Conservation (phyloP, 2,888 invertebrate genomes). For the Plemyria rubiginata region DNA sequence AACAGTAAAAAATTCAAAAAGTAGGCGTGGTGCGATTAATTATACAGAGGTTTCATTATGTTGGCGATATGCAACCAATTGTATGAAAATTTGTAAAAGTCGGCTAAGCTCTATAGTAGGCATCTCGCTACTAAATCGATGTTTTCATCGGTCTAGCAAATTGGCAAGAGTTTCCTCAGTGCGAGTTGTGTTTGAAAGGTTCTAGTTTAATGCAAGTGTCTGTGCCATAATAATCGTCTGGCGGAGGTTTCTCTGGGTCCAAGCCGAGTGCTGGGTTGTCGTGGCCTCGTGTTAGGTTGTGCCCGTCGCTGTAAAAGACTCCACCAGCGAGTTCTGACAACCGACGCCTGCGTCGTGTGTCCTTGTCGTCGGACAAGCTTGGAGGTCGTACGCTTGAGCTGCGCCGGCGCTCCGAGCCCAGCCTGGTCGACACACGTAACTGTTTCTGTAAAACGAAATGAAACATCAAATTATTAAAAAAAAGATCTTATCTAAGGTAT, state of each 20-base stretch:
- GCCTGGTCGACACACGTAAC: slow-evolving; percentile 65
- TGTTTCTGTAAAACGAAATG: slow-evolving; percentile 57
- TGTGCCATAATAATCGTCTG: slow-evolving; percentile 55
- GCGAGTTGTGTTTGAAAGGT: slow-evolving; percentile 36
- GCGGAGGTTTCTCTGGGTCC: slow-evolving; percentile 67
- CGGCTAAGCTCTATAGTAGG: too few relatives aligned
- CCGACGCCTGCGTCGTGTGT: slow-evolving; percentile 73
- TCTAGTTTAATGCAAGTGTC: slow-evolving; percentile 61
- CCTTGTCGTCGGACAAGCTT: slow-evolving; percentile 72
- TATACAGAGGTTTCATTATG: too few relatives aligned
- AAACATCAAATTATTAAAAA: neutral
- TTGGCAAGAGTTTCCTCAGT: slow-evolving; percentile 4
- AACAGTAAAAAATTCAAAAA: too few relatives aligned
- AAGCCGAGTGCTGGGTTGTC: slow-evolving; percentile 74
- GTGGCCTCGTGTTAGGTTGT: slow-evolving; percentile 60
- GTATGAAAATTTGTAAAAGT: too few relatives aligned
- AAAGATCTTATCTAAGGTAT: neutral
- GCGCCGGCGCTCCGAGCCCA: slow-evolving; percentile 72
- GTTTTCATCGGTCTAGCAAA: slow-evolving; percentile 22
- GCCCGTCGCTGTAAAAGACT: slow-evolving; percentile 76
- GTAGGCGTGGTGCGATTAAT: too few relatives aligned
- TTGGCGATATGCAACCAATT: too few relatives aligned
- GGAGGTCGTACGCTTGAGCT: slow-evolving; percentile 78
- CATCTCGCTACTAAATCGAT: too few relatives aligned
- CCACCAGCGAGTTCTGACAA: slow-evolving; percentile 80